phyloP scores from a whole-genome alignment of 2,113 vertebrate genomes.

The Alectura lathami region DNA sequence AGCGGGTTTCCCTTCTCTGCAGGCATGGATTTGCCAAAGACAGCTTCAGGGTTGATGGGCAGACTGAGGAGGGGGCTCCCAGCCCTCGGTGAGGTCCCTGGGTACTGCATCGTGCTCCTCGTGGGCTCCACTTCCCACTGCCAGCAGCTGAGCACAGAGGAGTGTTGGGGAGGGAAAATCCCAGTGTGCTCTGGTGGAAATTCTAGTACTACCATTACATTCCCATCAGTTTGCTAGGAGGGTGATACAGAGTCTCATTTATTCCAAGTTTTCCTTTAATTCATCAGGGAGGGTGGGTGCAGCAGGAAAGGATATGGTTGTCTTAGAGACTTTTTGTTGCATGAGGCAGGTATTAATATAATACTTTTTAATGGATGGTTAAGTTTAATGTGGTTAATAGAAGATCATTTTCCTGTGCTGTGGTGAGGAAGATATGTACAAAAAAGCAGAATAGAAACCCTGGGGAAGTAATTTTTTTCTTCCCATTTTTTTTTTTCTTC shows the following conservation, averaged over 20 bases:
- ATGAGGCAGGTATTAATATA: neutral
- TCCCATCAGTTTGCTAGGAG: neutral
- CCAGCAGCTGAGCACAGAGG: rapidly evolving
- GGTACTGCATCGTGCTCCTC: neutral
- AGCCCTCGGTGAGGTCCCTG: neutral
- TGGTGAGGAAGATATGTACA: neutral
- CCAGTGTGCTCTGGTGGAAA: rapidly evolving
- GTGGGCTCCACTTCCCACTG: rapidly evolving
- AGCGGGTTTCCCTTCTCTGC: neutral
- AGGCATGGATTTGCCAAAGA: neutral
- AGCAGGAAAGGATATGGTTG: neutral
- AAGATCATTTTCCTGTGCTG: neutral
- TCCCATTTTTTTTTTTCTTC: neutral
- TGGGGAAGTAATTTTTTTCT: neutral
- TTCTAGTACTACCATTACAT: neutral
- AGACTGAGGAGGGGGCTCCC: neutral
- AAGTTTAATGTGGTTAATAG: constrained; percentile 11
- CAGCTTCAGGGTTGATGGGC: neutral
- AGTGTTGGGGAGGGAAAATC: neutral
- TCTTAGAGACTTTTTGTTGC: neutral
- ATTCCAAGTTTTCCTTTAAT: neutral
- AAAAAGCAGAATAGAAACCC: neutral
- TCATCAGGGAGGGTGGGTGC: neutral
- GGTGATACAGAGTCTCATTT: neutral
- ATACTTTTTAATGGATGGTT: neutral